Conservation (phyloP, 2,113 vertebrate genomes). For the Bombycilla garrulus region DNA sequence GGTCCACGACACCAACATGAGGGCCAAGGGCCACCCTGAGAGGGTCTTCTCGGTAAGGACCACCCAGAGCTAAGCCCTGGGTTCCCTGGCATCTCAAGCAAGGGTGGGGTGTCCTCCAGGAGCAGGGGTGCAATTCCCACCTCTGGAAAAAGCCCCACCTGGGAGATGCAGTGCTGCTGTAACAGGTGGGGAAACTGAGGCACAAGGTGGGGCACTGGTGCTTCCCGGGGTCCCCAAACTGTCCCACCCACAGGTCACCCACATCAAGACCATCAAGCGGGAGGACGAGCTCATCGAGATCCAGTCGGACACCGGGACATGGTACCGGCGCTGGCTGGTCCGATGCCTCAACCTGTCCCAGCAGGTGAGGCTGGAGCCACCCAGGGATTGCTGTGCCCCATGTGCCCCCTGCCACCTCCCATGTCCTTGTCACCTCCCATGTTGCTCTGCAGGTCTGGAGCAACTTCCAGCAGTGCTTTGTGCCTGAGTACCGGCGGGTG, state of each 20-base stretch:
- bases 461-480: slow-evolving; percentile 88
- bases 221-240: rapidly evolving
- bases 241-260: slow-evolving; percentile 82
- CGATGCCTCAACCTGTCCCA: slow-evolving; percentile 85
- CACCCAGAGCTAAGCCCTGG: neutral
- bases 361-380: slow-evolving; percentile 73
- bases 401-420: neutral
- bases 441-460: slow-evolving; percentile 76
- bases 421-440: neutral
- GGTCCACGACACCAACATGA: slow-evolving; percentile 98
- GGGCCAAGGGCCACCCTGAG: slow-evolving; percentile 94
- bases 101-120: neutral
- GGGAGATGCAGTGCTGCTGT: rapidly evolving
- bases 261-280: slow-evolving; percentile 94
- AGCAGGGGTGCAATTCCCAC: neutral
- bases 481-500: slow-evolving; percentile 87
- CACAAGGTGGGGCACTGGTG: rapidly evolving
- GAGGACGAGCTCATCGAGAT: slow-evolving; percentile 91
- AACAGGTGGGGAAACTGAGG: neutral
- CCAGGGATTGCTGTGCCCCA: rapidly evolving
- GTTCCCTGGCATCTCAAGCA: rapidly evolving
- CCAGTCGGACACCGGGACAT: slow-evolving; percentile 84
- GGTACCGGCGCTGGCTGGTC: slow-evolving; percentile 90
- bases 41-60: slow-evolving; percentile 91
- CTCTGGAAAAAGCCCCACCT: rapidly evolving